Base-by-base conservation (phyloP, 2,113 vertebrate genomes). In the Neolamprologus fasciatus region DNA sequence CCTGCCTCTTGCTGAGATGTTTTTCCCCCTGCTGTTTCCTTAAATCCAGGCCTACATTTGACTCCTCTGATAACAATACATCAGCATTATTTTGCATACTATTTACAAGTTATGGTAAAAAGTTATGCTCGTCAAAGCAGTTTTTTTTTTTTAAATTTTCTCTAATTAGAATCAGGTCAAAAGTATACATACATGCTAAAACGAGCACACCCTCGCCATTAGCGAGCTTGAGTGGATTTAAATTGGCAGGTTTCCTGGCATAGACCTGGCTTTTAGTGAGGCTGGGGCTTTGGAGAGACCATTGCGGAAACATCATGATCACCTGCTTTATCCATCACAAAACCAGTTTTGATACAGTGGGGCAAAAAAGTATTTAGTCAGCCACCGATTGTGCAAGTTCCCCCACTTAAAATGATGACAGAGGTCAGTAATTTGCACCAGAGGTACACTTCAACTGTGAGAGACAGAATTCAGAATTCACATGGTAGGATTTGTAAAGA, bases 141-240 rank as follows among this genome's bases (percentile, higher is more conserved):
- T 19, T 35, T 11, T 16, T 19, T 17, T 3, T 17, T 61, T 0
- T 31, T 0, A 0, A 40, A 11, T 63, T 63, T 63, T 63, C 58
- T 63, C 58, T 35, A 63, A 12, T 63, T 17, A 63, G 58, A 12
- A 40, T 68, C 19, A 40, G 63, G 63, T 68, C 11, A 68, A 68
- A 68, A 40, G 33, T 40, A 40, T 68, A 40, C 35, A 68, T 21
- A 21, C 11, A 21, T 40, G 35, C 35, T 68, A 7, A 68, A 68
- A 68, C 1, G 4, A 40, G 12, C 19, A 68, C 63, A 21, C 35
- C 63, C 19, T 68, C 11, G 2, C 63, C 5, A 68, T 68, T 21
- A 68, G 19, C 7, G 1, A 40, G 11, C 19, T 68, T 68, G 19
- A 40, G 63, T 9, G 35, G 19, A 40, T 40, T 40, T 68, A 68